Conservation (phyloP, 2,113 vertebrate species). For the Entomyzon cyanotis region DNA sequence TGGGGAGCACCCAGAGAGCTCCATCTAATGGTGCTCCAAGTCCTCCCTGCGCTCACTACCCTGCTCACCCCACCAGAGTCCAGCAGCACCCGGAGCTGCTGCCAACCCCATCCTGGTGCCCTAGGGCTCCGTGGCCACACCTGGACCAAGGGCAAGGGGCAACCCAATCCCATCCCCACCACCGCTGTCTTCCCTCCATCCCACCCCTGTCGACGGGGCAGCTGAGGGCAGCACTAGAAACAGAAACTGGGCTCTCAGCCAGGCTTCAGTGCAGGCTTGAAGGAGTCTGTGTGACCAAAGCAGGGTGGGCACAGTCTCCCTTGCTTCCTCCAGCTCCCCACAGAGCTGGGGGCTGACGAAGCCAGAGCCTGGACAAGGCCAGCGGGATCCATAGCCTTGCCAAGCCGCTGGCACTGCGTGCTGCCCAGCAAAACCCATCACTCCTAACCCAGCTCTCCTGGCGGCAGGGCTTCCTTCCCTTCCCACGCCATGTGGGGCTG, state of each 20-base stretch:
- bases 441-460: not conserved
- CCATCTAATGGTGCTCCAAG: not conserved
- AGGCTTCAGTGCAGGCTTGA: not conserved
- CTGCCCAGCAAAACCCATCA: not conserved
- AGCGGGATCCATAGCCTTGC: not conserved
- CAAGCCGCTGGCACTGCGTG: rapidly evolving
- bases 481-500: not conserved
- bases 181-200: rapidly evolving
- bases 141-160: not conserved
- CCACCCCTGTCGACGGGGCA: rapidly evolving
- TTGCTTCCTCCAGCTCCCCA: not conserved
- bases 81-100: not conserved
- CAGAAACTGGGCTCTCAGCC: not conserved
- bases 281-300: not conserved
- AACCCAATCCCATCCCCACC: not conserved
- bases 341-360: rapidly evolving
- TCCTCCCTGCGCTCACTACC: not conserved
- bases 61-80: not conserved
- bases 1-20: rapidly evolving
- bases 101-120: not conserved
- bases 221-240: not conserved
- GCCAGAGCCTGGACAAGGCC: not conserved
- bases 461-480: not conserved
- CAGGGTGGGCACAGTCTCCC: not conserved
- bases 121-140: not conserved